These are phyloP conservation scores for Pterocles orientalis DNA, from an alignment of 2,113 vertebrate species.

Conservation along the genomic window DNA sequence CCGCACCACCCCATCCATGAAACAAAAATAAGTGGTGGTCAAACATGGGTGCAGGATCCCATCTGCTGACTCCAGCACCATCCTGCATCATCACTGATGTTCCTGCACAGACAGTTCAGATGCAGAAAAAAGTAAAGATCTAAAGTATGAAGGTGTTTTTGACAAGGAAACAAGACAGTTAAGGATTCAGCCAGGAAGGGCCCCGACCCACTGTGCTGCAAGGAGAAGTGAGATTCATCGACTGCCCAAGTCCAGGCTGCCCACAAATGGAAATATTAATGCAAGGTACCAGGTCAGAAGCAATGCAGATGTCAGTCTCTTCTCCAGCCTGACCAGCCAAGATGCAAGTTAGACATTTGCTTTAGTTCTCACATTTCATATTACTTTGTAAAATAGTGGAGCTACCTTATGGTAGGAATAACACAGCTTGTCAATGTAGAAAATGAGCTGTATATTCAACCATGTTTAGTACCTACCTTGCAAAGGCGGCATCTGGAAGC, in stretches of 20 bases:
- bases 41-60: neutral
- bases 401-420: neutral
- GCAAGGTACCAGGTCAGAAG: neutral
- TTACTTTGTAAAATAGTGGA: neutral
- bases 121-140: neutral
- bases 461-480: too few species aligned
- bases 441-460: neutral
- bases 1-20: neutral
- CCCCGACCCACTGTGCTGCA: fast-evolving
- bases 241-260: neutral
- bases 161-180: neutral
- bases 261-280: neutral
- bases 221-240: neutral
- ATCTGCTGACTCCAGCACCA: neutral
- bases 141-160: neutral
- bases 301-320: neutral
- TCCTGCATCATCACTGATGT: neutral
- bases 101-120: neutral
- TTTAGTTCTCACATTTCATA: neutral
- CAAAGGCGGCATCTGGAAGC: neutral
- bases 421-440: neutral
- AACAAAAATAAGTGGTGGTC: neutral
- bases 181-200: neutral
- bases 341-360: neutral
- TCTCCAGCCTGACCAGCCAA: neutral